Evolutionary conservation across 2,113 vertebrate species (phyloP).

Genomic region (Callaeas wilsoni): DNA sequence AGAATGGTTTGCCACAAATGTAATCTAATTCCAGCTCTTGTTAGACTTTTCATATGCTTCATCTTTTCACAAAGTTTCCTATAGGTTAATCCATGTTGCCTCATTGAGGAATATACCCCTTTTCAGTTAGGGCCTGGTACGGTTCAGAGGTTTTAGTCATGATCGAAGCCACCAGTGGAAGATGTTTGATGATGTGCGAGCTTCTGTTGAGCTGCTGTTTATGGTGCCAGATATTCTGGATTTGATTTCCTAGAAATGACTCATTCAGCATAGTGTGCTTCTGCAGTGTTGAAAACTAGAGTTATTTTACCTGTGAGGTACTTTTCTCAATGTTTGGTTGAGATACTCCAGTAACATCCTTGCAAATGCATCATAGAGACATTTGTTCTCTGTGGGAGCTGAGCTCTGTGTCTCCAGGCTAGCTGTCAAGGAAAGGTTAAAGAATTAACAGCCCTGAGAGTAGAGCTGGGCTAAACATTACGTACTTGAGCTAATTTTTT

Average conservation of each 20-base stretch:
- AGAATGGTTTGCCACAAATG: background rate
- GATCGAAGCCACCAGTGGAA: background rate
- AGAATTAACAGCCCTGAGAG: background rate
- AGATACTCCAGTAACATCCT: background rate
- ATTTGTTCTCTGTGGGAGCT: background rate
- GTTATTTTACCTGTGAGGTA: background rate
- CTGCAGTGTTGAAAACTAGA: background rate
- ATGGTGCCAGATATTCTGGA: background rate
- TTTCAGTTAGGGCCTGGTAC: background rate
- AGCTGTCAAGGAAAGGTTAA: background rate
- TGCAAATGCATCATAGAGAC: background rate
- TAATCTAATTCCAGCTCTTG: background rate
- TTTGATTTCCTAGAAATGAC: background rate
- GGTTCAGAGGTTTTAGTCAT: background rate
- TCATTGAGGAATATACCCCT: background rate
- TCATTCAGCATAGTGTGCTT: rapidly evolving
- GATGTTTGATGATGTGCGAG: background rate
- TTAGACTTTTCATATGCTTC: background rate
- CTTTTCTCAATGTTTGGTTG: background rate
- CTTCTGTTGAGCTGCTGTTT: background rate
- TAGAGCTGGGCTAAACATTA: background rate
- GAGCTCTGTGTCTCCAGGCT: background rate
- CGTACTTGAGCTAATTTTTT: background rate
- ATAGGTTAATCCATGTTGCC: background rate
- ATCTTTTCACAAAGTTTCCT: background rate